Conservation (phyloP, 53 echinoderm and acorn worm genomes). For the Luidia sarsii region DNA sequence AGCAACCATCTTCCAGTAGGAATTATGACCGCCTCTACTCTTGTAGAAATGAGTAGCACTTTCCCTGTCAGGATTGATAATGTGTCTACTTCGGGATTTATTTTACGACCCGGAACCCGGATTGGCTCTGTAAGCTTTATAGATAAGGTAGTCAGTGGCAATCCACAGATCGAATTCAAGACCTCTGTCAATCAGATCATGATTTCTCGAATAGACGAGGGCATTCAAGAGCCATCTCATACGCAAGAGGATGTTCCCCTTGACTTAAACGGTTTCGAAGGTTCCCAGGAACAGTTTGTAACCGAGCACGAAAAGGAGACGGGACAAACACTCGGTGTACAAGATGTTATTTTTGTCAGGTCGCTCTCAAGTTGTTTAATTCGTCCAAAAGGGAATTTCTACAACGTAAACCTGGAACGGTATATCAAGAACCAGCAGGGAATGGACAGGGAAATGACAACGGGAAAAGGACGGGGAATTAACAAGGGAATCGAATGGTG, state of each 20-base stretch:
- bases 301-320: too few relatives aligned
- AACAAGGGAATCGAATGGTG: too few relatives aligned
- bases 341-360: too few relatives aligned
- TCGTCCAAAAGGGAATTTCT: too few relatives aligned
- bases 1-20: slow-evolving; percentile 21
- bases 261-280: background rate
- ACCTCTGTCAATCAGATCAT: background rate
- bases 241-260: background rate
- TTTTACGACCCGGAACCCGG: background rate
- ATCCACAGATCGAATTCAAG: background rate
- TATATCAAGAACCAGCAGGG: too few relatives aligned
- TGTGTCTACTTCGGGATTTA: background rate
- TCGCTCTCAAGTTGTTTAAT: too few relatives aligned
- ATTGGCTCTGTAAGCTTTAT: background rate
- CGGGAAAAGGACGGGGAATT: too few relatives aligned
- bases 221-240: background rate
- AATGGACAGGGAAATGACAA: too few relatives aligned
- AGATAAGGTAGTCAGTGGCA: background rate
- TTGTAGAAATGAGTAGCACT: background rate
- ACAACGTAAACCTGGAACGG: too few relatives aligned
- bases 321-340: too few relatives aligned
- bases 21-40: background rate
- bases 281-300: background rate
- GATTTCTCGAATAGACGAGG: background rate
- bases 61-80: slow-evolving; percentile 11